Conservation (phyloP, 2,113 vertebrate genomes). For the Alligator mississippiensis region DNA sequence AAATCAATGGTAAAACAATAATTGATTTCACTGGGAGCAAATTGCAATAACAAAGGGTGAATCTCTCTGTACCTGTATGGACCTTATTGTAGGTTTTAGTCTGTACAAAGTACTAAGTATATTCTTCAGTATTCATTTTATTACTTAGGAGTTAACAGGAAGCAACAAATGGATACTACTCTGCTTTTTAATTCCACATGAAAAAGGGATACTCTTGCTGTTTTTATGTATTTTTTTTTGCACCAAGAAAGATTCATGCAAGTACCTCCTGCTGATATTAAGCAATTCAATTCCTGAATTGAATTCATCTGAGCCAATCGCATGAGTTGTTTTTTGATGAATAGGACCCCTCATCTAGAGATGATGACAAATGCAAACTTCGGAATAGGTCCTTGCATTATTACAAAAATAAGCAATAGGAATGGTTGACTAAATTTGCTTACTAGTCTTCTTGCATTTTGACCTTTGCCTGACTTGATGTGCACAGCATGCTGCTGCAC, state of each 20-base stretch:
- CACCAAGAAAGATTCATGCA: neutral
- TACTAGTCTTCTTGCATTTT: neutral
- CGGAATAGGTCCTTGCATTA: neutral
- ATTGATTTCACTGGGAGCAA: constrained; percentile 9
- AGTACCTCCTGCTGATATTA: neutral
- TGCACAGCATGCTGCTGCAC: neutral
- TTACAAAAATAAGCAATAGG: neutral
- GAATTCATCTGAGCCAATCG: neutral
- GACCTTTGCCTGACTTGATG: neutral
- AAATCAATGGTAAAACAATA: neutral
- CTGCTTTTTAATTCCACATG: neutral
- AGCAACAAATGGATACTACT: neutral
- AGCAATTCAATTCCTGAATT: neutral
- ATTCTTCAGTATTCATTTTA: neutral
- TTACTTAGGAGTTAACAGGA: accelerated
- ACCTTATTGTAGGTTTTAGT: neutral
- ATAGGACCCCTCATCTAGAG: neutral
- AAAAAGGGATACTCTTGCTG: neutral
- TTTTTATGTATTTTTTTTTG: neutral
- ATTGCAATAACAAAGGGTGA: neutral
- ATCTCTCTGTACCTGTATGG: neutral
- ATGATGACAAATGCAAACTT: neutral
- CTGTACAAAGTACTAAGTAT: neutral
- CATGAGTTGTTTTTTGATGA: neutral
- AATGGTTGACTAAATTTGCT: neutral